Evolutionary conservation across 2,797 vertebrate species (phyloP), one percentile per base, ranked within the genome.

Genomic region (Sternotherus odoratus): DNA sequence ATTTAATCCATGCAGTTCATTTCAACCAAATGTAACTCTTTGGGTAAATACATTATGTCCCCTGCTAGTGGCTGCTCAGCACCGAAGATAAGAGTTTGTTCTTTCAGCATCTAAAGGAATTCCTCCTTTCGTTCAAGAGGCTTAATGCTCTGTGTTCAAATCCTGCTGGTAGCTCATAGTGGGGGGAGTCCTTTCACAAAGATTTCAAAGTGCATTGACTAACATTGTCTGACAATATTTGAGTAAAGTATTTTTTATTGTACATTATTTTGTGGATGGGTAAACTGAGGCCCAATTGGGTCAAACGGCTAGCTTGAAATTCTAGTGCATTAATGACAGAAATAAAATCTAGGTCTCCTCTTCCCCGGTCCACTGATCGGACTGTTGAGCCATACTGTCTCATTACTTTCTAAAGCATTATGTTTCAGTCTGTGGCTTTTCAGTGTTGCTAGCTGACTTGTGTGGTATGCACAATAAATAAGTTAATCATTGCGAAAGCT

Each of bases 321-420:
- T 24, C 39, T 48, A 75, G 43, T 75, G 72, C 2, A 2, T 30
- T 43, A 75, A 48, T 16, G 43, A 48, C 12, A 30, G 39, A 48
- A 48, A 75, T 48, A 75, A 28, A 48, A 75, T 46, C 7, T 8
- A 48, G 15, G 26, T 9, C 12, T 48, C 8, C 28, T 17, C 26
- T 75, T 48, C 24, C 43, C 43, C 43, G 17, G 13, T 48, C 24
- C 72, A 75, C 17, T 75, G 43, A 8, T 49, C 6, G 57, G 56
- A 74, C 51, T 11, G 0, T 33, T 33, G 63, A 12, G 9, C 54
- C 0, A 0, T 1, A 43, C 50, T 33, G 82, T 63, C 63, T n/a
- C 26, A 3, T 26, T 24, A 1, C 0, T 2, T n/a, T 28, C 53
- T 36, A 28, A 28, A 49, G 66, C 0, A 1, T 1, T 15, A 21